Percentiles rank a stretch among this genome's conserved stretches.
phyloP scores from a whole-genome alignment of 2,888 invertebrate species.

The Colostygia pectinataria region DNA sequence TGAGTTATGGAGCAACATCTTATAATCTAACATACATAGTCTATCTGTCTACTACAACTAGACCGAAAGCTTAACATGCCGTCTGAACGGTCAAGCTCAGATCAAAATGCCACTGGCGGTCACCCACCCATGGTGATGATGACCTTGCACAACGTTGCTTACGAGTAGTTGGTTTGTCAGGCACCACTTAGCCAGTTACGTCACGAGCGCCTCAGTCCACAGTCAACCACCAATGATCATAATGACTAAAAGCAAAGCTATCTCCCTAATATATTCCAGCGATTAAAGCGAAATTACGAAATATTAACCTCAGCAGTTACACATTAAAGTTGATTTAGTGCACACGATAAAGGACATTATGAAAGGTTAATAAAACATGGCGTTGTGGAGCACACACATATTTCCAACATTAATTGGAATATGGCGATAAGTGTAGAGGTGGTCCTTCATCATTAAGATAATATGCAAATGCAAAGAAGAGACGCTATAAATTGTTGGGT shows the following conservation, averaged over 20 bases:
- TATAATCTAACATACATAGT: no score
- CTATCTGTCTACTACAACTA: no score
- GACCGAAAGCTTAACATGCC: no score
- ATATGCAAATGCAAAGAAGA: constrained; percentile 65
- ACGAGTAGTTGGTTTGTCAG: no score
- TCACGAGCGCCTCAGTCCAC: neutral
- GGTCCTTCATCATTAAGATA: constrained; percentile 74
- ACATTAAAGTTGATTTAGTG: constrained; percentile 64
- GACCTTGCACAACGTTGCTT: no score
- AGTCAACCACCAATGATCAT: constrained; percentile 5
- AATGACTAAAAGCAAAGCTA: constrained; percentile 17
- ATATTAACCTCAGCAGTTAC: constrained; percentile 53
- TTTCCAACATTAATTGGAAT: constrained; percentile 74
- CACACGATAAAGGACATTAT: constrained; percentile 62
- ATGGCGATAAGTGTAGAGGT: constrained; percentile 67
- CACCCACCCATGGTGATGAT: no score
- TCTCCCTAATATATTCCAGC: constrained; percentile 32
- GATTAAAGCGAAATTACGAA: constrained; percentile 48
- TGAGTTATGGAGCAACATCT: no score
- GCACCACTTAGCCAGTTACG: no score
- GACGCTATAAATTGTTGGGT: constrained; percentile 55
- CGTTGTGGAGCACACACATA: constrained; percentile 56
- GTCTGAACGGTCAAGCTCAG: no score
- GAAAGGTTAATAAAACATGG: constrained; percentile 71
- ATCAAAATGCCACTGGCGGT: no score